Evolutionary conservation across 2,113 vertebrate genomes (phyloP).

Genomic region (Muscicapa adusta): DNA sequence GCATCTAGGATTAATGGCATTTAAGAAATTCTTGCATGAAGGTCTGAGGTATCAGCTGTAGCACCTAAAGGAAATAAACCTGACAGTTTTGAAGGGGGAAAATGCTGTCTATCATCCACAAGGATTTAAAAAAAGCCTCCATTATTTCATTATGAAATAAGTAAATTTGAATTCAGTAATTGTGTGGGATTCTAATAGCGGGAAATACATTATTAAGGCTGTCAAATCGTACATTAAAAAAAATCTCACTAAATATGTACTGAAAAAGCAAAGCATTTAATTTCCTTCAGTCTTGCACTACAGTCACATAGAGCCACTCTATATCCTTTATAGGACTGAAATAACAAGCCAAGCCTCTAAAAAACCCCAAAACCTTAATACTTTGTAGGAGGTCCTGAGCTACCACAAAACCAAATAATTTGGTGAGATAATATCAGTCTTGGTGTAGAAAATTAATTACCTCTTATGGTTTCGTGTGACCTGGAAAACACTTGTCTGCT

Average conservation of each 20-base stretch:
- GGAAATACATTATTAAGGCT: neutral
- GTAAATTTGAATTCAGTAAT: neutral
- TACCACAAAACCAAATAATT: neutral
- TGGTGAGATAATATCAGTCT: neutral
- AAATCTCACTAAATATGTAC: neutral
- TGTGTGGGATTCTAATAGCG: neutral
- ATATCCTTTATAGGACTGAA: neutral
- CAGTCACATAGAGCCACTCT: neutral
- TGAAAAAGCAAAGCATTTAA: neutral
- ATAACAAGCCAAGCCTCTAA: neutral
- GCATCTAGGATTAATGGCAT: neutral
- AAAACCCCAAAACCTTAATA: neutral
- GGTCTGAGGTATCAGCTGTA: neutral
- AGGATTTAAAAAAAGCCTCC: neutral
- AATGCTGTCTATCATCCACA: neutral
- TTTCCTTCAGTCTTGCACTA: neutral
- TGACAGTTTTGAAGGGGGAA: neutral
- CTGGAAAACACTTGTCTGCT: neutral
- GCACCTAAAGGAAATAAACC: neutral
- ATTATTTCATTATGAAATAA: neutral
- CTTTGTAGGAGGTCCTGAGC: neutral
- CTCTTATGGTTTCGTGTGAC: neutral
- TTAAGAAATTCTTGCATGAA: neutral
- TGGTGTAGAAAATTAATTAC: neutral
- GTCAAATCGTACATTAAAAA: neutral